These are phyloP conservation scores for Sanderia malayensis DNA, from an alignment of 30 jellyfish, hydroid and myxozoan species.

Conservation along the genomic window DNA sequence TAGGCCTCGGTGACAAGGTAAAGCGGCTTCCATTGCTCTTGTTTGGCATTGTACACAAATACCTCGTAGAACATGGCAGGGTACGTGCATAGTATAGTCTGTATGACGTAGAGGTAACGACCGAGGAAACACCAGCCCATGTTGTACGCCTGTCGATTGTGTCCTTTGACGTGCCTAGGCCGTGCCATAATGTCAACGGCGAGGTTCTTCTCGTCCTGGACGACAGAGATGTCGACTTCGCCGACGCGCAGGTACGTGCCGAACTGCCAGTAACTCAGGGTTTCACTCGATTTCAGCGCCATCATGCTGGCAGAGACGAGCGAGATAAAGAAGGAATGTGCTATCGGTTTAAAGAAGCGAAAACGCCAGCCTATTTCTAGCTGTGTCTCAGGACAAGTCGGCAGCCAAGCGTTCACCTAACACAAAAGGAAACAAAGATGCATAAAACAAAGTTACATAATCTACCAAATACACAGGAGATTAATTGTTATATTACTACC, in stretches of 20 bases:
- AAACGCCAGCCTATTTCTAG: slow-evolving; percentile 95
- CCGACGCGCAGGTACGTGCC: slow-evolving; percentile 93
- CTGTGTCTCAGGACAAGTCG: slow-evolving; percentile 94
- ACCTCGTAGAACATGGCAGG: slow-evolving; percentile 89
- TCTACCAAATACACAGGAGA: too few relatives aligned
- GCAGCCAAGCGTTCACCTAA: slow-evolving; percentile 99
- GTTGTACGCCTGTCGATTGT: slow-evolving; percentile 82
- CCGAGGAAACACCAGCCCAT: slow-evolving; percentile 91
- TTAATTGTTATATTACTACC: too few relatives aligned
- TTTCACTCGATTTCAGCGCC: slow-evolving; percentile 71
- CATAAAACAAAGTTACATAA: too few relatives aligned
- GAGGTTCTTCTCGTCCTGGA: slow-evolving; percentile 57
- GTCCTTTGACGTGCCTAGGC: slow-evolving; percentile 65
- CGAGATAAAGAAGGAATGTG: slow-evolving; percentile 77
- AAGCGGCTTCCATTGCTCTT: slow-evolving; percentile 63
- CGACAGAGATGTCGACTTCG: slow-evolving; percentile 85
- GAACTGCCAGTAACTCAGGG: slow-evolving; percentile 93
- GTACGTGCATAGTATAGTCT: slow-evolving; percentile 58
- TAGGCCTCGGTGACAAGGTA: slow-evolving; percentile 79
- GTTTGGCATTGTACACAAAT: slow-evolving; percentile 24
- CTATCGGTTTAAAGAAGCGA: slow-evolving; percentile 69
- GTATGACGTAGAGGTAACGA: slow-evolving; percentile 75
- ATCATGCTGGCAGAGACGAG: slow-evolving; percentile 84
- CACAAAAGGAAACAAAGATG: too few relatives aligned
- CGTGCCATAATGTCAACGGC: slow-evolving; percentile 87